Evolutionary conservation across 2,888 invertebrate genomes (phyloP).

Genomic region (Melanotus villosus): DNA sequence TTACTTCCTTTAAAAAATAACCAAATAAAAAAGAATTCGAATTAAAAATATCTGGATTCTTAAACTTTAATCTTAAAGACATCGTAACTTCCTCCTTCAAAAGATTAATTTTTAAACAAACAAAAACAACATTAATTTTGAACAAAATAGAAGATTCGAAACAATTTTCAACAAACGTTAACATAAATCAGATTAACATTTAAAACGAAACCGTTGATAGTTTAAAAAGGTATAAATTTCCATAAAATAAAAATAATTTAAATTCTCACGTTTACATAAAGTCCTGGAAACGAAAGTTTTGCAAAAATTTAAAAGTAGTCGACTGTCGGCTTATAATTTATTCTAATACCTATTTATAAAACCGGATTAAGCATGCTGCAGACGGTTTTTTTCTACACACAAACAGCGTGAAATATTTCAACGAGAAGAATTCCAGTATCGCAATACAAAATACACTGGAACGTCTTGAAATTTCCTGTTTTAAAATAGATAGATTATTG

Average conservation of each 20-base stretch:
- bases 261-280: neutral
- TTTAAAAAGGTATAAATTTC: too few relatives aligned
- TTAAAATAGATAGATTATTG: constrained; percentile 19
- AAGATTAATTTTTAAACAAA: too few relatives aligned
- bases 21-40: too few relatives aligned
- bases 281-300: constrained; percentile 5
- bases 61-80: too few relatives aligned
- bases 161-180: too few relatives aligned
- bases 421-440: constrained; percentile 25
- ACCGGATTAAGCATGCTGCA: constrained; percentile 42
- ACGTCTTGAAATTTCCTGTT: constrained; percentile 28
- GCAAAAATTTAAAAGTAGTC: constrained; percentile 31
- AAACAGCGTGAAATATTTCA: constrained; percentile 40
- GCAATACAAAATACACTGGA: constrained; percentile 28
- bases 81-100: too few relatives aligned
- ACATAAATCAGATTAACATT: too few relatives aligned
- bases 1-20: too few relatives aligned
- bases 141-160: too few relatives aligned
- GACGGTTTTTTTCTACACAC: constrained; percentile 32
- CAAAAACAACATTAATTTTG: too few relatives aligned
- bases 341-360: constrained; percentile 43
- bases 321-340: constrained; percentile 35
- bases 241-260: neutral
- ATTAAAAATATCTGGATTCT: too few relatives aligned
- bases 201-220: too few relatives aligned